Conservation (phyloP, 2,113 vertebrate genomes). For the Microtus pennsylvanicus region DNA sequence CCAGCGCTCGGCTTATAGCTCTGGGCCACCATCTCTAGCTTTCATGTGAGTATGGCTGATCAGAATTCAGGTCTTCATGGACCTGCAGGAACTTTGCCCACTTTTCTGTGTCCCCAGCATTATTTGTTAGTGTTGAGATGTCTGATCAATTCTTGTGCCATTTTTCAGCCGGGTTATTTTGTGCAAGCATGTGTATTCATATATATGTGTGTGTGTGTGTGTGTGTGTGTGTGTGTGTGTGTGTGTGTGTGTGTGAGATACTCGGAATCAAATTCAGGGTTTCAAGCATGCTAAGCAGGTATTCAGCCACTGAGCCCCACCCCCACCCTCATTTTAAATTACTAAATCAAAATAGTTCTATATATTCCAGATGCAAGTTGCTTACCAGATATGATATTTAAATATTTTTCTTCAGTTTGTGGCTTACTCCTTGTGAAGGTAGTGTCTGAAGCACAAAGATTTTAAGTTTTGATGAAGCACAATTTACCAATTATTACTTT, state of each 20-base stretch:
- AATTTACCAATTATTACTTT: not conserved
- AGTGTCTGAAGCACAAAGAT: not conserved
- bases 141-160: not conserved
- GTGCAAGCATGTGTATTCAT: not conserved
- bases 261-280: not conserved
- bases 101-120: not conserved
- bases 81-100: not conserved
- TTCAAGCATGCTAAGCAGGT: not conserved
- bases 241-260: too few species aligned
- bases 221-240: not conserved
- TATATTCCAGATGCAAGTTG: not conserved
- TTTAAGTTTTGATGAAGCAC: conserved; percentile 3
- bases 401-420: conserved; percentile 8
- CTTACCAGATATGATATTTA: conserved; percentile 14
- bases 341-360: conserved; percentile 13
- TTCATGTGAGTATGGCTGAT: not conserved
- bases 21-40: too few species aligned
- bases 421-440: not conserved
- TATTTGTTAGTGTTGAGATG: not conserved
- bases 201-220: not conserved
- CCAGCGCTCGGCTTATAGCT: not conserved
- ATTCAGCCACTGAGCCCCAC: not conserved
- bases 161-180: not conserved
- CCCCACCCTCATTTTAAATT: not conserved
- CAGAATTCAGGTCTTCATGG: not conserved